These are phyloP conservation scores for Blera fallax DNA, from an alignment of 2,888 invertebrate genomes.

Conservation along the genomic window DNA sequence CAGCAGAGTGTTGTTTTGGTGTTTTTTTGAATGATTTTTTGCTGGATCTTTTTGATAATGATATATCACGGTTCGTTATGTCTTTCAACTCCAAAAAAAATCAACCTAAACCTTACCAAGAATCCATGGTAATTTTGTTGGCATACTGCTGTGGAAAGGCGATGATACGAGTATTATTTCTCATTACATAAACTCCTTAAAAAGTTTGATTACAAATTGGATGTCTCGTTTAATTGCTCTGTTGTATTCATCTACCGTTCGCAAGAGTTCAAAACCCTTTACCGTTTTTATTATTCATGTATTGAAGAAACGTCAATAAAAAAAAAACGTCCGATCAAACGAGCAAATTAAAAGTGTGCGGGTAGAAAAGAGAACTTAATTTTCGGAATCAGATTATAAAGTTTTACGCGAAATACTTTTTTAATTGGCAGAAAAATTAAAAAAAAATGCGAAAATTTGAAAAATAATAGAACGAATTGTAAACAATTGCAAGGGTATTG, in stretches of 20 bases:
- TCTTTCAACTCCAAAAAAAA: not conserved
- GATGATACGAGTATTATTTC: conserved; percentile 9
- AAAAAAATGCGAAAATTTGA: not conserved
- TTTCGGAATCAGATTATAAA: conserved; percentile 2
- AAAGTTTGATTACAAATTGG: not conserved
- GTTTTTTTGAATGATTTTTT: not conserved
- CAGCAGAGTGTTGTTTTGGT: not conserved
- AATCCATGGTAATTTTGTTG: conserved; percentile 1
- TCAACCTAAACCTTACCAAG: not conserved
- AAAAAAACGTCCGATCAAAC: not conserved
- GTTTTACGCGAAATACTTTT: conserved; percentile 4
- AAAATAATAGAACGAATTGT: not conserved
- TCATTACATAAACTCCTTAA: conserved; percentile 22
- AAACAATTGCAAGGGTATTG: not conserved
- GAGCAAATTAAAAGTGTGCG: not conserved
- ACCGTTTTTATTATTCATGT: not conserved
- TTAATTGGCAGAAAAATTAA: not conserved
- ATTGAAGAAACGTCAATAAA: not conserved
- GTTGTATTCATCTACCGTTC: not conserved
- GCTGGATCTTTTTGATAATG: not conserved
- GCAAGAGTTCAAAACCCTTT: conserved; percentile 14
- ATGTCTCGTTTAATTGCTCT: conserved; percentile 8
- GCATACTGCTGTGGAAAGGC: conserved; percentile 25
- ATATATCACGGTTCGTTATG: conserved; percentile 13
- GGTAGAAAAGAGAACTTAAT: not conserved